A percentile compares a stretch with the other conserved stretches of the same genome.
Evolutionary conservation across 2,113 vertebrate genomes (phyloP).

Genomic region (Motacilla tschutschensis): DNA sequence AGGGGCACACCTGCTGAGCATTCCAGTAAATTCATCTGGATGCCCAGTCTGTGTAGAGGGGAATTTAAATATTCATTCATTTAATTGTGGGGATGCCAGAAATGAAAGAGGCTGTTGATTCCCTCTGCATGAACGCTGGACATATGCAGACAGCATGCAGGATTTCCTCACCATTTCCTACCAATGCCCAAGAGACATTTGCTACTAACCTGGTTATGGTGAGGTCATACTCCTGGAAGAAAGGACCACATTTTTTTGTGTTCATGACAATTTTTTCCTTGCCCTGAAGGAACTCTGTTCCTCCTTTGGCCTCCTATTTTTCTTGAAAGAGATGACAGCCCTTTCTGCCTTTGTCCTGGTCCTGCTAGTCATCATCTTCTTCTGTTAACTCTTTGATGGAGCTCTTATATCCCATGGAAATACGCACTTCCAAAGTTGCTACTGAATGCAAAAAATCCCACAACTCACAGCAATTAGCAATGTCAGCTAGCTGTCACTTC

Average conservation of each 20-base stretch:
- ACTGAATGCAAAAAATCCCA: background rate
- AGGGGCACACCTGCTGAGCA: fast-evolving
- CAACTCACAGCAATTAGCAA: background rate
- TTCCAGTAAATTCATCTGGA: background rate
- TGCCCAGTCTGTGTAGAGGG: fast-evolving
- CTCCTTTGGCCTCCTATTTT: background rate
- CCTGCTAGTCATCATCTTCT: background rate
- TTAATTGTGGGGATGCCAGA: background rate
- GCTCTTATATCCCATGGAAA: background rate
- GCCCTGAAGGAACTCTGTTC: background rate
- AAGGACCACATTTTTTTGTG: background rate
- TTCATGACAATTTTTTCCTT: background rate
- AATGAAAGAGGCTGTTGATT: background rate
- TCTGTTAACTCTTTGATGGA: background rate
- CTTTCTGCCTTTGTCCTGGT: background rate
- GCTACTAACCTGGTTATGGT: background rate
- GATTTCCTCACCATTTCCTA: background rate
- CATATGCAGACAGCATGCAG: background rate
- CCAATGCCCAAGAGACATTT: background rate
- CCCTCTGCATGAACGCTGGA: fast-evolving
- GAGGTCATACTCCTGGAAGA: background rate
- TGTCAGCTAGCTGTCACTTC: background rate
- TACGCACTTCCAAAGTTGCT: background rate
- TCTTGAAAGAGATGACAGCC: background rate
- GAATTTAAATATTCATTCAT: background rate